Conservation (phyloP, 2,113 vertebrate species). For the Ictalurus furcatus region DNA sequence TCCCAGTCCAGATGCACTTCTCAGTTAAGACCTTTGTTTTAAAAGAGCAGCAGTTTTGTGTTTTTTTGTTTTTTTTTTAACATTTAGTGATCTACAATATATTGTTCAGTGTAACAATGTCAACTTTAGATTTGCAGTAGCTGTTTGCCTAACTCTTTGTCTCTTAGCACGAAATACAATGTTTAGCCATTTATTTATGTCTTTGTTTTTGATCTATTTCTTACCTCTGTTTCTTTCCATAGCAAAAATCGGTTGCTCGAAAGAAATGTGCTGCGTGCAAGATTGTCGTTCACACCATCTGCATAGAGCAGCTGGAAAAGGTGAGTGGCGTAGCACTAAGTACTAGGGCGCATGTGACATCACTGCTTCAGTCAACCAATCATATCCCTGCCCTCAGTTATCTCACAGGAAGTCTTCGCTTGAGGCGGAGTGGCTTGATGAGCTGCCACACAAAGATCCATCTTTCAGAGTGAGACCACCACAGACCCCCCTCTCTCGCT, state of each 20-base stretch:
- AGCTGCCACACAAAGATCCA: constrained; percentile 62
- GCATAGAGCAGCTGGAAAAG: constrained; percentile 92
- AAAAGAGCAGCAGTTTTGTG: background rate
- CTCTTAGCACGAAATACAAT: background rate
- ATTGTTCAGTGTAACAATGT: background rate
- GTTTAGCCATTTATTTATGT: background rate
- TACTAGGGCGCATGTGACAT: background rate
- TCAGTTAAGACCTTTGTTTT: background rate
- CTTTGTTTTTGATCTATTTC: background rate
- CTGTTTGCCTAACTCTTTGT: background rate
- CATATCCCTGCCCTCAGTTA: constrained; percentile 63
- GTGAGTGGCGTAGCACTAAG: constrained; percentile 65
- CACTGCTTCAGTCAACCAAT: constrained; percentile 37
- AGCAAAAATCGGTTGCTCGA: constrained; percentile 90
- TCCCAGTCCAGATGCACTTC: background rate
- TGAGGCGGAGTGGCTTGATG: constrained; percentile 53
- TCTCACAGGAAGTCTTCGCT: constrained; percentile 59
- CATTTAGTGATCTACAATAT: background rate
- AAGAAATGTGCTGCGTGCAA: constrained; percentile 94
- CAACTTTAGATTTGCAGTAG: background rate
- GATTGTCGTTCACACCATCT: constrained; percentile 89
- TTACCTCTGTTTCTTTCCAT: constrained; percentile 35
- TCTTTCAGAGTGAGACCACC: constrained; percentile 70
- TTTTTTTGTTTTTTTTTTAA: too few species aligned
- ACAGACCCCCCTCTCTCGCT: background rate